Evolutionary conservation across 2,113 vertebrate genomes (phyloP), one percentile per base, ranked within the genome.

Genomic region (Pithys albifrons): DNA sequence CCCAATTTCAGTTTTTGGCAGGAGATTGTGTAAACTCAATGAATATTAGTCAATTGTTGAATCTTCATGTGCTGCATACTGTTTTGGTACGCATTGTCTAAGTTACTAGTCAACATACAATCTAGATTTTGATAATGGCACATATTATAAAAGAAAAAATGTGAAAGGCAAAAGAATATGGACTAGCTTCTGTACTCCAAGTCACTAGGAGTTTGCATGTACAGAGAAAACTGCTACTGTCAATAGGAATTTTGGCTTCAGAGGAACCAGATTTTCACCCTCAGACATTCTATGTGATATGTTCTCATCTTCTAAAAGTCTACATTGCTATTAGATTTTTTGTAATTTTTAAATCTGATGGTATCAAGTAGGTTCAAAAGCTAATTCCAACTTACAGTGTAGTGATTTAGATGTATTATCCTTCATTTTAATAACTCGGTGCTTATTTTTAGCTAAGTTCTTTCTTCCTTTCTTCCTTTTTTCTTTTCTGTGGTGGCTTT

Each of bases 371-470:
- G 19, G 25, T 19, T 72, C 52, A 69, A 73, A 87, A 91, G 17
- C 5, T 15, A 92, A 82, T 35, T 83, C 41, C 8, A 76, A 78
- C 65, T 91, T 54, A 35, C 31, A 67, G 41, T 37, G 22, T 35
- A 54, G 19, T 57, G 28, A 78, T 79, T 88, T 94, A 87, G 77
- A 91, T 75, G 20, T 57, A 80, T 70, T 82, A 52, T 19, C 45
- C 51, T 89, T 69, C 4, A 55, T 92, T 95, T 91, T 92, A 52
- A 73, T 87, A 93, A 78, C 41, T 85, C 91, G 6, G 6, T 54
- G 24, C 92, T 96, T 91, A 67, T 88, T 95, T 96, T 92, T 79
- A 81, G 23, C 13, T 64, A 76, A 46, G 9, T 70, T 75, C 45
- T 70, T 77, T 83, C 62, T 78, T 73, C 16, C 12, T 71, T 76